These are phyloP conservation scores for Hydroisotoma schaefferi DNA, from an alignment of 2,888 invertebrate genomes.

Conservation along the genomic window DNA sequence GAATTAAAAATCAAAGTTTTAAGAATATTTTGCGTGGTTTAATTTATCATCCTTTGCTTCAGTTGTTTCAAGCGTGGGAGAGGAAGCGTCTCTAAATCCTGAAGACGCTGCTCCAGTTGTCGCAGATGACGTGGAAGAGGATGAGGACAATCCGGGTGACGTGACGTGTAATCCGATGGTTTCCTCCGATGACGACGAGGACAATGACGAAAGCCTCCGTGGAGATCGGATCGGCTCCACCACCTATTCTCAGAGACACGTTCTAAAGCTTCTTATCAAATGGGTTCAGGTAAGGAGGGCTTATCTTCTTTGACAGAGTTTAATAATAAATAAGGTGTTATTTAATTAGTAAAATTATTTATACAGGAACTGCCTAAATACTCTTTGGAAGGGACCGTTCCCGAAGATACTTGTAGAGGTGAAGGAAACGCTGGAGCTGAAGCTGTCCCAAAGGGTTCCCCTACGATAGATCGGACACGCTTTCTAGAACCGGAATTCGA, in stretches of 20 bases:
- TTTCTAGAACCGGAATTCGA: conserved; percentile 57
- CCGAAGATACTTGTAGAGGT: background rate
- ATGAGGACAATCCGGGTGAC: no score
- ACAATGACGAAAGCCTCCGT: conserved; percentile 30
- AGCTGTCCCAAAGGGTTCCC: conserved; percentile 2
- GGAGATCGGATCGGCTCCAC: conserved; percentile 79
- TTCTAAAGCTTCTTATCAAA: conserved; percentile 65
- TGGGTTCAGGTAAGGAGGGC: conserved; percentile 38
- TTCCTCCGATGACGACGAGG: conserved; percentile 34
- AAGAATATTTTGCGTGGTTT: no score
- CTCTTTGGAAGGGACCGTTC: conserved; percentile 11
- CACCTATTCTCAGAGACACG: conserved; percentile 72
- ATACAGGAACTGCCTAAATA: conserved; percentile 28
- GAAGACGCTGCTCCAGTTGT: no score
- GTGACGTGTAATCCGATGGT: conserved; percentile 47
- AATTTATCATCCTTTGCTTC: no score
- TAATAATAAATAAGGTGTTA: background rate
- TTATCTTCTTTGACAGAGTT: background rate
- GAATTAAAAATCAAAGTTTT: no score
- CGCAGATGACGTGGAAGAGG: conserved; percentile 21
- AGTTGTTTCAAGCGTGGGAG: no score
- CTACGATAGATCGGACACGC: conserved; percentile 21
- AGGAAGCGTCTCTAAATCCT: no score
- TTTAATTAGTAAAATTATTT: no score
- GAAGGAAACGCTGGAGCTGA: background rate